Percentiles rank a stretch among this genome's conserved stretches.
Conservation (phyloP, 2,113 vertebrate species). For the Lutjanus erythropterus region DNA sequence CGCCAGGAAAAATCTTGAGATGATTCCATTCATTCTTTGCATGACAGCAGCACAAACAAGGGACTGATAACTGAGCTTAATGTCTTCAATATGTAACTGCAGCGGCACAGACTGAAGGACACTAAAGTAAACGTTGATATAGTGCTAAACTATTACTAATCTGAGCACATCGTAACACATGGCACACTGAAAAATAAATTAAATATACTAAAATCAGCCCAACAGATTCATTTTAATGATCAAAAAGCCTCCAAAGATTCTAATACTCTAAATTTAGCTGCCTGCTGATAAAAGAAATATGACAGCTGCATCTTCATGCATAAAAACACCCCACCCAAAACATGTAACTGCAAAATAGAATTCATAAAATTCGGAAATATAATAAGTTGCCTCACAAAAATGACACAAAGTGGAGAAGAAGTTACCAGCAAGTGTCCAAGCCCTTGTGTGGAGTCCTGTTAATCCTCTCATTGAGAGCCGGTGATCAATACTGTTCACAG, state of each 20-base stretch:
- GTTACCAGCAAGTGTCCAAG: conserved; percentile 80
- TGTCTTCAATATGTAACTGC: conserved; percentile 64
- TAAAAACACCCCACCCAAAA: conserved; percentile 2
- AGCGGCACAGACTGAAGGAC: conserved; percentile 22
- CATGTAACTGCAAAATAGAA: conserved; percentile 4
- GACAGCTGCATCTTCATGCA: conserved; percentile 22
- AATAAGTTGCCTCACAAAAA: conserved; percentile 13
- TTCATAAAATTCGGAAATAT: conserved; percentile 7
- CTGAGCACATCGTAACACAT: background rate
- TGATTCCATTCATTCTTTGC: conserved; percentile 81
- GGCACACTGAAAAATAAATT: background rate
- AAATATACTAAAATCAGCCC: conserved; percentile 4
- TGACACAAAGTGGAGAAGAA: conserved; percentile 39
- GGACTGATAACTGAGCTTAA: conserved; percentile 72
- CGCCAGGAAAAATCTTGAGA: conserved; percentile 44
- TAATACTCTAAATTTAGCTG: background rate
- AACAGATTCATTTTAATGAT: conserved; percentile 4
- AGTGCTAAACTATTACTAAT: conserved; percentile 14
- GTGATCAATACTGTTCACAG: conserved; percentile 74
- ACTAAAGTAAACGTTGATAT: conserved; percentile 16
- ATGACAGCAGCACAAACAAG: conserved; percentile 71
- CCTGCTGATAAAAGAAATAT: background rate
- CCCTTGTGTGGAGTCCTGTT: conserved; percentile 69
- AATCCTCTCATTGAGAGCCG: conserved; percentile 79
- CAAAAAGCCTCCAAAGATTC: background rate